These are phyloP conservation scores for Petrolisthes manimaculis DNA, from an alignment of 2,888 invertebrate species.

Conservation along the genomic window DNA sequence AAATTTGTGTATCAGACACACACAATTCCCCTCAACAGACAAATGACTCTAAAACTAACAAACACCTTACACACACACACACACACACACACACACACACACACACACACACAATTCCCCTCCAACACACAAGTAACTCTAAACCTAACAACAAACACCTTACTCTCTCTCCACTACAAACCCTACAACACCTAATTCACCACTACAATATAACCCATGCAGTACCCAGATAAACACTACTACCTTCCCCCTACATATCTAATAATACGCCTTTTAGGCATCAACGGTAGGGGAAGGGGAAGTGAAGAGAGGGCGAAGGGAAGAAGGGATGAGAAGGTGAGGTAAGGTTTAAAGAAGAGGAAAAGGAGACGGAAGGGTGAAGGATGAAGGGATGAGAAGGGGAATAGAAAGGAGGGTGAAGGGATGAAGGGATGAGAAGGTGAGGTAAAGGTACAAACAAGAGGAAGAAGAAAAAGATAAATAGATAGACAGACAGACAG, in stretches of 20 bases:
- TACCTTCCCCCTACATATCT: not conserved
- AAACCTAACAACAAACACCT: not conserved
- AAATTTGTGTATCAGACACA: too few relatives aligned
- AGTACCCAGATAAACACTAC: not conserved
- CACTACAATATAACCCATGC: not conserved
- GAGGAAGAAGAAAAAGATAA: not conserved
- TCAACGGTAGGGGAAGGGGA: not conserved
- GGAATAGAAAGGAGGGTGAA: constrained; percentile 31
- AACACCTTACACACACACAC: constrained; percentile 1
- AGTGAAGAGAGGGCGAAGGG: constrained; percentile 19
- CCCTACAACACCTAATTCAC: not conserved
- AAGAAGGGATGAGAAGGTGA: not conserved
- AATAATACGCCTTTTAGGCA: not conserved
- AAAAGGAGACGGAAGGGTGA: constrained; percentile 37
- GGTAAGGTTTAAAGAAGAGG: constrained; percentile 51
- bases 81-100: not conserved
- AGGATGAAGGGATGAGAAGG: constrained; percentile 34
- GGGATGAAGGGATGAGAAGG: not conserved
- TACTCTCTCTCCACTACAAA: not conserved
- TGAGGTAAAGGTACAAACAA: too few relatives aligned
- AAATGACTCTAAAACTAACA: too few relatives aligned
- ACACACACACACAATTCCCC: not conserved
- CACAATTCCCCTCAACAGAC: too few relatives aligned
- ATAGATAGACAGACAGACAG: not conserved
- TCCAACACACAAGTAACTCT: not conserved